Evolutionary conservation across 2,888 invertebrate species (phyloP).

Genomic region (Pammene fasciana): DNA sequence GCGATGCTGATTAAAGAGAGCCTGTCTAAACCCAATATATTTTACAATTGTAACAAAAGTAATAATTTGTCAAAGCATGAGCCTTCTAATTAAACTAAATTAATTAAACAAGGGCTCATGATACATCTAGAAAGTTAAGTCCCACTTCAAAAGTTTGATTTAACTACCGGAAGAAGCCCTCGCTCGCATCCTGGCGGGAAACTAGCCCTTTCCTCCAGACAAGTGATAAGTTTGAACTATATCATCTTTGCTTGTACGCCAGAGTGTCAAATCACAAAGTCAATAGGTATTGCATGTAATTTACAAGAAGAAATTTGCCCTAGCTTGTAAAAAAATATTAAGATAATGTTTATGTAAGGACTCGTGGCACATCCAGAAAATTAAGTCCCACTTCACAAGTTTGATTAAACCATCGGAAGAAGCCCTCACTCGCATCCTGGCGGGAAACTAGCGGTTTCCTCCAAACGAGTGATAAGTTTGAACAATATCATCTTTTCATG

Average conservation of each 20-base stretch:
- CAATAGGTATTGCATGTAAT: too few relatives aligned
- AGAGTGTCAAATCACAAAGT: background rate
- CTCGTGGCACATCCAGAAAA: conserved; percentile 8
- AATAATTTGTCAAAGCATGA: too few relatives aligned
- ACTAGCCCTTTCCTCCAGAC: conserved; percentile 9
- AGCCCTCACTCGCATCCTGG: conserved; percentile 43
- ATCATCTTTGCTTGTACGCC: background rate
- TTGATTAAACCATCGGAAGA: conserved; percentile 52
- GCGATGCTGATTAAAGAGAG: too few relatives aligned
- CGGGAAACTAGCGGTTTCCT: conserved; percentile 21
- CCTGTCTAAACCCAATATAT: too few relatives aligned
- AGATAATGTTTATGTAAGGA: too few relatives aligned
- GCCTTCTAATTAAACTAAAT: too few relatives aligned
- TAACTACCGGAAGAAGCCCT: conserved; percentile 48
- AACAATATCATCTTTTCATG: background rate
- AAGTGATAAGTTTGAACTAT: background rate
- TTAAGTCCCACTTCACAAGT: conserved; percentile 31
- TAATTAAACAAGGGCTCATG: too few relatives aligned
- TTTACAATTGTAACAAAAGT: too few relatives aligned
- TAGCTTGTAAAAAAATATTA: too few relatives aligned
- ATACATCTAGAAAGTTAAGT: conserved; percentile 5
- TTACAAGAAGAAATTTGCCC: too few relatives aligned
- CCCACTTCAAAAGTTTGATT: conserved; percentile 46
- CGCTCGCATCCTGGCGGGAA: conserved; percentile 40
- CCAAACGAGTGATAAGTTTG: conserved; percentile 3